Evolutionary conservation across 2,113 vertebrate species (phyloP).

Genomic region (Epinephelus lanceolatus): DNA sequence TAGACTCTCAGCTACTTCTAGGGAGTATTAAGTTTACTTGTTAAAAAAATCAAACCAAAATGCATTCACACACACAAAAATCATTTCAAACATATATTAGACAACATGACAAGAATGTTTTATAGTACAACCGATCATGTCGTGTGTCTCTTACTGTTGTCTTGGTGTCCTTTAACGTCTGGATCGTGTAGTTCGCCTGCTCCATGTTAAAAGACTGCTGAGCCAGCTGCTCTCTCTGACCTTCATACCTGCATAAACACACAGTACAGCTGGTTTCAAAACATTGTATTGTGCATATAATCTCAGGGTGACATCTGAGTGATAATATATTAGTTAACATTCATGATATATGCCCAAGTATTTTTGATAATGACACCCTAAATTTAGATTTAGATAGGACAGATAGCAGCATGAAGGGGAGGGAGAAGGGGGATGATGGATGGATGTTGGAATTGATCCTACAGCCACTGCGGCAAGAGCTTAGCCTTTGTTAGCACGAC

Average conservation of each 20-base stretch:
- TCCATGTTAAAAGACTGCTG: conserved; percentile 99
- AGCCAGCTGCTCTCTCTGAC: conserved; percentile 94
- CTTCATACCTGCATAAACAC: conserved; percentile 90
- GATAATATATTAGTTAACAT: not conserved
- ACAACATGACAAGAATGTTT: not conserved
- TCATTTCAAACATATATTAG: not conserved
- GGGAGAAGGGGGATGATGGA: no score
- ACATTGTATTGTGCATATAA: not conserved
- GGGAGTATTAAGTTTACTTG: no score
- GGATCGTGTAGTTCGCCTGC: conserved; percentile 98
- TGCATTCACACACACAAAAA: not conserved
- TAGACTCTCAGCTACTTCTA: no score
- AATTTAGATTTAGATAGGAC: not conserved
- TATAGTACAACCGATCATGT: not conserved
- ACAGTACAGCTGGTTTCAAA: conserved; percentile 1
- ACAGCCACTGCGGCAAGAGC: no score
- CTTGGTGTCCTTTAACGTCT: conserved; percentile 97
- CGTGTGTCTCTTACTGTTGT: conserved; percentile 89
- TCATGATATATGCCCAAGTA: not conserved
- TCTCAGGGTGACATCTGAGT: not conserved
- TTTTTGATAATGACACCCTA: not conserved
- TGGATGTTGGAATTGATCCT: no score
- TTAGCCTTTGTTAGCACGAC: no score
- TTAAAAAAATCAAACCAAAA: no score
- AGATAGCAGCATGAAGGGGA: no score